Percentiles rank a stretch among this genome's conserved stretches.
These are phyloP conservation scores for Euplexia lucipara DNA, from an alignment of 2,888 invertebrate species.

Conservation along the genomic window DNA sequence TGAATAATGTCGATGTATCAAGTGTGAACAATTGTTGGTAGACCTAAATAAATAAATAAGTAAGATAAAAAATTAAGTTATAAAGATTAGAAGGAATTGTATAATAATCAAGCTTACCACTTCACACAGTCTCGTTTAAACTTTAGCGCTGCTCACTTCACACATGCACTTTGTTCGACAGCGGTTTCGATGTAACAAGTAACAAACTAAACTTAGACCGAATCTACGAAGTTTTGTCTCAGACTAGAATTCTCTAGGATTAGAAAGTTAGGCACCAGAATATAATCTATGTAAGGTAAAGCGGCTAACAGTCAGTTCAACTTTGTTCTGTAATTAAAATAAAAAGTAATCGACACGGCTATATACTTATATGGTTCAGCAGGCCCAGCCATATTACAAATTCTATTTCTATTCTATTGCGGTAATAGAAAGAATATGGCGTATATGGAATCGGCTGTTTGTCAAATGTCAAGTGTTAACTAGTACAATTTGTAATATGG, in stretches of 20 bases:
- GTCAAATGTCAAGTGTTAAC: too few species aligned
- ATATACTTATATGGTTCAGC: slow-evolving; percentile 3
- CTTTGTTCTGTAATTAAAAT: slow-evolving; percentile 29
- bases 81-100: too few species aligned
- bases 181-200: slow-evolving; percentile 40
- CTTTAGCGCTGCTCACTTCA: slow-evolving; percentile 20
- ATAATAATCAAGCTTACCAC: background rate
- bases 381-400: too few species aligned
- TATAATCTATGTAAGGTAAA: slow-evolving; percentile 30
- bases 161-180: slow-evolving; percentile 43
- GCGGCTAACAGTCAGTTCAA: slow-evolving; percentile 22
- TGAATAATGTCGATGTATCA: too few species aligned
- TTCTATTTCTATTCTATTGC: too few species aligned
- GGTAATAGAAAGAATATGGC: too few species aligned
- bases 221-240: slow-evolving; percentile 48
- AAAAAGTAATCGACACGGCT: slow-evolving; percentile 5
- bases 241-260: slow-evolving; percentile 42
- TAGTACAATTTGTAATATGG: too few species aligned
- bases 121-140: slow-evolving; percentile 23
- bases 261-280: slow-evolving; percentile 41
- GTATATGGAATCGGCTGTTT: too few species aligned
- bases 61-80: background rate
- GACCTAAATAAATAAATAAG: too few species aligned
- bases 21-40: too few species aligned
- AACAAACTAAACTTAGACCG: slow-evolving; percentile 45